Conservation (phyloP, 2,797 vertebrate genomes). For the Spondyliosoma cantharus region DNA sequence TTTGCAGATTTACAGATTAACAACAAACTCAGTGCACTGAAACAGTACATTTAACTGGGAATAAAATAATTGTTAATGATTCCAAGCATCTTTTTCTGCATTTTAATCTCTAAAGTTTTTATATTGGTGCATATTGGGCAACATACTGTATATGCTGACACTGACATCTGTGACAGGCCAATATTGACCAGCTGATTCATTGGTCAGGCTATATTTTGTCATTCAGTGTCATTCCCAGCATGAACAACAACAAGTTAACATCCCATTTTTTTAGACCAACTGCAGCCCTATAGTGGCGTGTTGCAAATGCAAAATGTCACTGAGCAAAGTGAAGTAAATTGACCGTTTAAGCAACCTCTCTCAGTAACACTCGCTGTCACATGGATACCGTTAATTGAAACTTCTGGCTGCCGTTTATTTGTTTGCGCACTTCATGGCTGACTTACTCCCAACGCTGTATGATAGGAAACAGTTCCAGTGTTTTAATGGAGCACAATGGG, state of each 20-base stretch:
- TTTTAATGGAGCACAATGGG: conserved; percentile 46
- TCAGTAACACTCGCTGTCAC: conserved; percentile 2
- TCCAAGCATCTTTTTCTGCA: too few species aligned
- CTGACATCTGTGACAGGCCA: too few species aligned
- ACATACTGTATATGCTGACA: too few species aligned
- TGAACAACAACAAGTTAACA: conserved; percentile 8
- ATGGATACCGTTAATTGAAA: conserved; percentile 41
- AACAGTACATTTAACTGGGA: too few species aligned
- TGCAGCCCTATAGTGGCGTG: neutral
- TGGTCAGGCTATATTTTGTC: too few species aligned
- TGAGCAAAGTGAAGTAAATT: conserved; percentile 4
- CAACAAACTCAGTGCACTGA: too few species aligned
- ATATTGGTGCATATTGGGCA: too few species aligned
- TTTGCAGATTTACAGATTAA: too few species aligned
- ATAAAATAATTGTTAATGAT: too few species aligned
- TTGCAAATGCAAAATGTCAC: conserved; percentile 4
- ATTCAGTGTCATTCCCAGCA: neutral
- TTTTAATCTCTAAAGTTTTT: too few species aligned
- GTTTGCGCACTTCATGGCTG: conserved; percentile 43
- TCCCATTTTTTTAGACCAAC: conserved; percentile 2
- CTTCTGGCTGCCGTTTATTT: conserved; percentile 43
- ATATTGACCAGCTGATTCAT: too few species aligned
- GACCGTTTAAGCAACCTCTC: conserved; percentile 11
- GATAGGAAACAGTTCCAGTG: conserved; percentile 28
- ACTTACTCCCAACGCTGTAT: conserved; percentile 14